Evolutionary conservation across 1,140 invertebrate genomes (phyloP).

Genomic region (Danaus melanippus): DNA sequence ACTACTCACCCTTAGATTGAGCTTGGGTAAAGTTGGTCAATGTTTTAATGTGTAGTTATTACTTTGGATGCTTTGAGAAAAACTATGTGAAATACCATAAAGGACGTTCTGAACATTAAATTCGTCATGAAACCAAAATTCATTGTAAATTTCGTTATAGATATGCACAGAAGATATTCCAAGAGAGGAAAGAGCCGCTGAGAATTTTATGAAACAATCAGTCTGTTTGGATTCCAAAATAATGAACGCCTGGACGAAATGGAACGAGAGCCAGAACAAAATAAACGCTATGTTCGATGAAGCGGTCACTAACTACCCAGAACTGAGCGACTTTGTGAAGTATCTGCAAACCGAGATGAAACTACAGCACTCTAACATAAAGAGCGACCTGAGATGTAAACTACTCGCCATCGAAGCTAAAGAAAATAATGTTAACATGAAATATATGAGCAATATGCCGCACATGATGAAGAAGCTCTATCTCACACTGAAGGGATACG

Average conservation of each 20-base stretch:
- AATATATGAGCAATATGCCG: conserved; percentile 57
- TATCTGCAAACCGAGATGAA: conserved; percentile 38
- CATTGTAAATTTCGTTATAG: conserved; percentile 21
- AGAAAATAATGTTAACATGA: conserved; percentile 50
- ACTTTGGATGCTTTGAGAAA: no score
- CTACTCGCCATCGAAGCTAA: conserved; percentile 41
- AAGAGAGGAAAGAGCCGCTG: conserved; percentile 48
- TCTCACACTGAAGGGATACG: conserved; percentile 60
- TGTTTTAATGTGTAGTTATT: not conserved
- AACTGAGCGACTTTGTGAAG: conserved; percentile 41
- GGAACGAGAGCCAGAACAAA: conserved; percentile 38
- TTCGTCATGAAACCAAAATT: no score
- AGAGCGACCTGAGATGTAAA: conserved; percentile 42
- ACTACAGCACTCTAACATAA: conserved; percentile 32
- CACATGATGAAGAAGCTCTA: conserved; percentile 62
- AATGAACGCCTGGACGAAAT: conserved; percentile 34
- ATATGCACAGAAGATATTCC: conserved; percentile 59
- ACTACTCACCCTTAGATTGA: not conserved
- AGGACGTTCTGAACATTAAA: no score
- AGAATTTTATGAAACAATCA: conserved; percentile 50
- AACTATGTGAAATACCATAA: no score
- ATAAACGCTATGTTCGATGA: conserved; percentile 32
- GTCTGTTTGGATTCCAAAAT: conserved; percentile 42
- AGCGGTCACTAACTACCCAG: conserved; percentile 34
- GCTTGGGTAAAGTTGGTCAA: not conserved